Evolutionary conservation across 1,140 invertebrate species (phyloP).

Genomic region (Bombus difficillimus): DNA sequence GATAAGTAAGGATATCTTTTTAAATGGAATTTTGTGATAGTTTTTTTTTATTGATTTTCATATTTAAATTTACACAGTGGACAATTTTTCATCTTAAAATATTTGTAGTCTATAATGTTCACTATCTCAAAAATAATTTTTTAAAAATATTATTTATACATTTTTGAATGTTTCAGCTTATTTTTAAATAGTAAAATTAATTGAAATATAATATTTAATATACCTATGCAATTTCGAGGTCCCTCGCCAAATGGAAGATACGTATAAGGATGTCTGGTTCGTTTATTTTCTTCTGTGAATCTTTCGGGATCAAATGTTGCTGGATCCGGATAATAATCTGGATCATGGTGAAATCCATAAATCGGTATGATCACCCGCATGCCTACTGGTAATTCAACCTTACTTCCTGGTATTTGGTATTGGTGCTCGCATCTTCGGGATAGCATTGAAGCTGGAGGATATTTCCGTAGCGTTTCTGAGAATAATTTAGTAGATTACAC

Average conservation of each 20-base stretch:
- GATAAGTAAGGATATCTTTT: neutral
- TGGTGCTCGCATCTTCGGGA: constrained; percentile 80
- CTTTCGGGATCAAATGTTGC: constrained; percentile 86
- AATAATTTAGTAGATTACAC: neutral
- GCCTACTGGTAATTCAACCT: constrained; percentile 77
- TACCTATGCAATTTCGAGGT: constrained; percentile 90
- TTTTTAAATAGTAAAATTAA: neutral
- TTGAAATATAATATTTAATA: constrained; percentile 28
- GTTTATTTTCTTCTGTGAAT: constrained; percentile 82
- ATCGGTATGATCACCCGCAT: constrained; percentile 84
- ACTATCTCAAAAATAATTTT: neutral
- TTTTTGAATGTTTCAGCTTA: neutral
- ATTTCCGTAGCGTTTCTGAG: constrained; percentile 83
- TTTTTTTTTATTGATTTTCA: too few relatives aligned
- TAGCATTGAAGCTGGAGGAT: constrained; percentile 82
- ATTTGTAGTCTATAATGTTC: neutral
- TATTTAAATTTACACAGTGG: too few relatives aligned
- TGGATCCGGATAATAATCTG: constrained; percentile 86
- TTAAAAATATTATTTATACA: neutral
- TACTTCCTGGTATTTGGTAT: constrained; percentile 76
- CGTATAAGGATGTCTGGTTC: constrained; percentile 81
- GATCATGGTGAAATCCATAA: constrained; percentile 87
- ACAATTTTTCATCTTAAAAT: neutral
- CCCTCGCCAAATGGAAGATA: constrained; percentile 92
- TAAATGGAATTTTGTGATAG: neutral